A percentile compares a stretch with the other conserved stretches of the same genome.
Conservation (phyloP, 2,113 vertebrate species). For the Patagioenas fasciata region DNA sequence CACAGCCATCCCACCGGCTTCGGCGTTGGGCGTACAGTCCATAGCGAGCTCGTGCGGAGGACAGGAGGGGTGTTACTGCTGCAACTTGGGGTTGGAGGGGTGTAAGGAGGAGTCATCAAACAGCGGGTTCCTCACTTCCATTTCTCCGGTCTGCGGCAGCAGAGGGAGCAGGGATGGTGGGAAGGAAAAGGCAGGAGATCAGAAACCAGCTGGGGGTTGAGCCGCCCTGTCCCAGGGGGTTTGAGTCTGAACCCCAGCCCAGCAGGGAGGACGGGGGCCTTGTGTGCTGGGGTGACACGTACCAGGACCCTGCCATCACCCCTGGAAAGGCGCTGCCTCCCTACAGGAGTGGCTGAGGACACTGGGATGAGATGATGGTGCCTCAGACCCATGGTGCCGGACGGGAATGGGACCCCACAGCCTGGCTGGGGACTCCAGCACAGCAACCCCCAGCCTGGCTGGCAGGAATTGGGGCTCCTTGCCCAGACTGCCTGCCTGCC, state of each 20-base stretch:
- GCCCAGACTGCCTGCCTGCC: background rate
- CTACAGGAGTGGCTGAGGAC: background rate
- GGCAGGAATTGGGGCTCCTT: background rate
- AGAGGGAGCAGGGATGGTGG: background rate
- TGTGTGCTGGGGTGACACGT: background rate
- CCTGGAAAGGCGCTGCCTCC: background rate
- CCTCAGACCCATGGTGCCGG: background rate
- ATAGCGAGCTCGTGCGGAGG: background rate
- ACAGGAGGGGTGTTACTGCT: constrained; percentile 63
- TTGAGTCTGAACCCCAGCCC: background rate
- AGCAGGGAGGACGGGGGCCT: background rate
- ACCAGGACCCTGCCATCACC: background rate
- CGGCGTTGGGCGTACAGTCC: background rate
- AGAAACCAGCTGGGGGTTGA: background rate
- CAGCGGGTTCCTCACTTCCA: constrained; percentile 95
- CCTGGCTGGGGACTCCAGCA: background rate
- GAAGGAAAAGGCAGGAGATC: background rate
- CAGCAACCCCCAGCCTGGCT: background rate
- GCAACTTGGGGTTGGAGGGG: constrained; percentile 61
- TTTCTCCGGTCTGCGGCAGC: constrained; percentile 85
- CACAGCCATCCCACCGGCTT: background rate
- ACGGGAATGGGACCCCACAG: background rate
- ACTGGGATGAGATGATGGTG: background rate
- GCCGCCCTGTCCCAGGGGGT: background rate
- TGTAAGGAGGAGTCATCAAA: constrained; percentile 88